Base-by-base conservation (phyloP, 1,140 invertebrate species). In the Littorina saxatilis region DNA sequence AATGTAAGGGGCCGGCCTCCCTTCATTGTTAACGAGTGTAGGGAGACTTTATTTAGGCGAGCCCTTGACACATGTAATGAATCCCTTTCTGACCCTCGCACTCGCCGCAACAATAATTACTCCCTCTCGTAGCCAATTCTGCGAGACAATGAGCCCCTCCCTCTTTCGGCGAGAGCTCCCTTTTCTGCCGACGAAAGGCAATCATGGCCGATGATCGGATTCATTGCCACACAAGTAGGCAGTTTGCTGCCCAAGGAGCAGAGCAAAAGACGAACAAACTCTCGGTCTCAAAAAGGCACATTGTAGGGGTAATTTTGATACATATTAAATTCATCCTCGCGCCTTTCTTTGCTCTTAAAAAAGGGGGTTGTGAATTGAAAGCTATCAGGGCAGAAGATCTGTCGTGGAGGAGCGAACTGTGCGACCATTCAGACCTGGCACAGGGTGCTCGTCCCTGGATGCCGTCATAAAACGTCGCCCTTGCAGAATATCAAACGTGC, bases 401-500 rank as follows among this genome's bases (percentile, higher is more conserved):
- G n/a, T 47, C 43, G 43, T 47, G 50, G 50, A 52, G 50, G 50
- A 23, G 9, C 50, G 9, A 23, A 23, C 23, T 11, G 50, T 52
- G 9, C 11, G 50, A 23, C 11, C 23, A 23, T 11, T 13, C 11
- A 11, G 11, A 52, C 11, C 23, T 23, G 50, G 9, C 23, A 11
- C 11, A 23, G 9, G 50, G 50, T 13, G 11, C 11, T 13, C 23
- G 50, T 13, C 11, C 11, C 27, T 9, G n/a, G 58, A 29, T 9
- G 7, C 58, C 9, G 20, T 61, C 58, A 61, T 61, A 61, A 61
- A 61, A 61, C 58, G 9, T 61, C 58, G 5, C 23, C 58, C 58
- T 61, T 40, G 70, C 37, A 4, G 70, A 73, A 73, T 73, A 73
- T 73, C 70, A 73, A 73, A 73, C 70, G 70, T 73, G 70, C 70